Evolutionary conservation across 2,113 vertebrate genomes (phyloP).

Genomic region (Nesogale talazaci): DNA sequence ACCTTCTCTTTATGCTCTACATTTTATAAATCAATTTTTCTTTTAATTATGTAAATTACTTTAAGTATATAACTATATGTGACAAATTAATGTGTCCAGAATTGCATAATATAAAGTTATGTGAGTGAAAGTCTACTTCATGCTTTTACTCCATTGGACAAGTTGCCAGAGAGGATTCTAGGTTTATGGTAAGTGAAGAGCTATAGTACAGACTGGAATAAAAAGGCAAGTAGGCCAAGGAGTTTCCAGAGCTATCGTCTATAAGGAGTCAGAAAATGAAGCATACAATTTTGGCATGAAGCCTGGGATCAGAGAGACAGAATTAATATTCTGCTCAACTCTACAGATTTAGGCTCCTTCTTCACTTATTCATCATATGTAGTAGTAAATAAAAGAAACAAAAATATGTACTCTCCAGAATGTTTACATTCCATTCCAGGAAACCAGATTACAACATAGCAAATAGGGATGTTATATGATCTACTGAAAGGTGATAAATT

Average conservation of each 20-base stretch:
- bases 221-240: neutral
- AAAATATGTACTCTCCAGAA: too few species aligned
- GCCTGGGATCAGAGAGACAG: neutral
- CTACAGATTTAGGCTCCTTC: rapidly evolving
- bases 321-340: neutral
- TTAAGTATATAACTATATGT: neutral
- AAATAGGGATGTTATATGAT: too few species aligned
- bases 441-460: too few species aligned
- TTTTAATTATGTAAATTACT: neutral
- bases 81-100: neutral
- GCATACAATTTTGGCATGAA: neutral
- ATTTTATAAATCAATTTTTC: neutral
- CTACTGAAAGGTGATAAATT: too few species aligned
- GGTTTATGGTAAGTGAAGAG: neutral
- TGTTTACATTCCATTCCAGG: too few species aligned
- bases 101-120: slow-evolving; percentile 1
- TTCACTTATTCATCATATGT: too few species aligned
- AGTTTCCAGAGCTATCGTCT: neutral
- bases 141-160: neutral
- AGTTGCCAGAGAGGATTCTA: neutral
- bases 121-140: neutral
- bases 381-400: too few species aligned
- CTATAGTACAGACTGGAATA: neutral
- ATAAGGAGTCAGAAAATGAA: neutral
- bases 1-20: neutral